These are phyloP conservation scores for Bedellia somnulentella DNA, from an alignment of 2,888 invertebrate species.

Conservation along the genomic window DNA sequence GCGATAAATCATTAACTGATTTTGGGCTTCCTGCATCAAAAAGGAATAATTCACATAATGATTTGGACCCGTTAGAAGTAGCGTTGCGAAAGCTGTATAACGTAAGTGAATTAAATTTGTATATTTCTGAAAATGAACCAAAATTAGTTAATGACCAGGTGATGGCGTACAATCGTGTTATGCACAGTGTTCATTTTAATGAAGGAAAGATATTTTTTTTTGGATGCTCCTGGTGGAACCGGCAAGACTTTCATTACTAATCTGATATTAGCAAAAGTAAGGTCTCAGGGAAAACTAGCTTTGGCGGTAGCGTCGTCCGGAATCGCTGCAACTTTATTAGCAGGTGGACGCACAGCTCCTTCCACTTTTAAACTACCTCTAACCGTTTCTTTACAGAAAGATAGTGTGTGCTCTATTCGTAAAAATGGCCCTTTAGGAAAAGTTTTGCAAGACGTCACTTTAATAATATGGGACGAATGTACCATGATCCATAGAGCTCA, in stretches of 20 bases:
- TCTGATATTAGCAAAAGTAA: slow-evolving; percentile 4
- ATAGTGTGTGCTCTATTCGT: background rate
- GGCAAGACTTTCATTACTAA: slow-evolving; percentile 4
- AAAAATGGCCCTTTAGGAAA: slow-evolving; percentile 3
- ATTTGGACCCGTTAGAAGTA: slow-evolving; percentile 9
- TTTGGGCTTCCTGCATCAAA: slow-evolving; percentile 4
- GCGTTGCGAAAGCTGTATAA: slow-evolving; percentile 7
- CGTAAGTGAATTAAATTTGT: slow-evolving; percentile 10
- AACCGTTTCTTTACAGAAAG: background rate
- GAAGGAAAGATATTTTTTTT: slow-evolving; percentile 1
- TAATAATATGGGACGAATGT: slow-evolving; percentile 12
- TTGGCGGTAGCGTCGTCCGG: slow-evolving; percentile 10
- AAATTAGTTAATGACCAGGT: slow-evolving; percentile 2
- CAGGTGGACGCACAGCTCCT: slow-evolving; percentile 3
- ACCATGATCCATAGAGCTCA: slow-evolving; percentile 13
- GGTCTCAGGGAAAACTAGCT: slow-evolving; percentile 1
- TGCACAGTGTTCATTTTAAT: slow-evolving; percentile 1
- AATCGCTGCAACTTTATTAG: slow-evolving; percentile 10
- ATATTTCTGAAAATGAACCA: slow-evolving; percentile 5
- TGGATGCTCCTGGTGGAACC: slow-evolving; percentile 5
- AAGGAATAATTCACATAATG: slow-evolving; percentile 8
- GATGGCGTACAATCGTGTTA: slow-evolving; percentile 1
- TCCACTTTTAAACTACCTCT: slow-evolving; percentile 3
- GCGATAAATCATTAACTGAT: slow-evolving; percentile 4
- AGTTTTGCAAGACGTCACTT: slow-evolving; percentile 10